Evolutionary conservation across 2,888 invertebrate species (phyloP), one percentile per base, ranked within the genome.

Genomic region (Criorhina ranunculi): DNA sequence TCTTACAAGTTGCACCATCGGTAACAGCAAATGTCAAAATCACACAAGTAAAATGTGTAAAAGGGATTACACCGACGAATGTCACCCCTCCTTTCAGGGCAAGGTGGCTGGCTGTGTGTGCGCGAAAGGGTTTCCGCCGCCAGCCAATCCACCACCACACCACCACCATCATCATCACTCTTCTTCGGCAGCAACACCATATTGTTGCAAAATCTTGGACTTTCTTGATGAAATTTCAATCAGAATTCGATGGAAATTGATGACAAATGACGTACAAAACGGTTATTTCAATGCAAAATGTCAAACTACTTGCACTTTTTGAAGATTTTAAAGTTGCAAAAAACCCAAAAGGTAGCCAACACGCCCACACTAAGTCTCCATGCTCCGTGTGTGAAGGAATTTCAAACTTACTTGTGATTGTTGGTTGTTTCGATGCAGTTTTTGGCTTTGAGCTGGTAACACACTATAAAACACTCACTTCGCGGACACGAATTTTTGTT

Each of bases 1-100:
- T 79, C 64, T 75, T 79, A 85, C 85, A 80, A 75, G 70, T 80
- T 80, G 85, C 70, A 79, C 44, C 51, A 73, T 24, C 40, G 46
- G 24, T 37, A 59, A 64, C 42, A 70, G 40, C 49, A 55, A 70
- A 76, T 85, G 79, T 79, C 83, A 79, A 73, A 77, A 53, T 76
- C 75, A 75, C 29, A 53, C 15, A 59, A 31, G 60, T 33, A 44
- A 57, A 40, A 55, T 72, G 46, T 73, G 35, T 31, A 73, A 78
- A 66, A 60, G 33, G 66, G 55, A 78, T 55, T 60, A 51, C 69
- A 57, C 57, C 31, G 17, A 49, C 37, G 17, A 75, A 55, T 44
- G 49, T 40, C 78, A 29, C 17, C 75, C 40, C 31, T 35, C n/a
- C 31, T 12, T 5, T 12, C 0, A n/a, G 24, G 9, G 42, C 44